Evolutionary conservation across 1,140 invertebrate genomes (phyloP).

Genomic region (Forficula auricularia): DNA sequence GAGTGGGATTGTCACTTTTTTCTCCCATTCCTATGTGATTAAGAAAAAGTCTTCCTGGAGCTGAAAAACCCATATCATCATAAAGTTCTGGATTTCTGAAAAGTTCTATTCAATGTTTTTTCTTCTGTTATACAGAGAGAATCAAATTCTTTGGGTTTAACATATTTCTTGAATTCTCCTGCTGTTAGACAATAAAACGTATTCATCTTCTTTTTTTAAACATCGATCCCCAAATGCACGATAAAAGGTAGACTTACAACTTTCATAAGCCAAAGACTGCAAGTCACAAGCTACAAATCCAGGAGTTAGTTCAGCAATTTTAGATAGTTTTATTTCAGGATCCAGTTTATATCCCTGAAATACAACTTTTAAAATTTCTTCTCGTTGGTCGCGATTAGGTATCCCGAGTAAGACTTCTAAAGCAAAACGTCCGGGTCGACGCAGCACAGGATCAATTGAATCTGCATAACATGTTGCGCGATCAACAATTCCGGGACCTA

Average conservation of each 20-base stretch:
- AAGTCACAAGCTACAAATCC: conserved; percentile 96
- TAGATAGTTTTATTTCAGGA: conserved; percentile 46
- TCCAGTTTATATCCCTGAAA: conserved; percentile 45
- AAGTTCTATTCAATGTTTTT: conserved; percentile 58
- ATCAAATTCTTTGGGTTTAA: conserved; percentile 38
- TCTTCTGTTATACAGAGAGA: conserved; percentile 46
- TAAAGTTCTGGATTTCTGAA: conserved; percentile 49
- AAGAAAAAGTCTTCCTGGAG: conserved; percentile 76
- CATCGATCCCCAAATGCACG: too few relatives aligned
- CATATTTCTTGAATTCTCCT: conserved; percentile 2
- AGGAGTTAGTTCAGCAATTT: conserved; percentile 68
- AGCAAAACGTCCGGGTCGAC: conserved; percentile 81
- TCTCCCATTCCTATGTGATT: too few relatives aligned
- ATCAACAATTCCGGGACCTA: conserved; percentile 55
- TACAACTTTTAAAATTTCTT: conserved; percentile 56
- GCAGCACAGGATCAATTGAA: conserved; percentile 76
- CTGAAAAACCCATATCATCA: conserved; percentile 52
- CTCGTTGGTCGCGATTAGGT: conserved; percentile 64
- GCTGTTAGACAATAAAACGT: too few relatives aligned
- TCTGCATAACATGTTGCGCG: conserved; percentile 92
- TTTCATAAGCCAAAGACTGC: conserved; percentile 19
- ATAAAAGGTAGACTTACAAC: too few relatives aligned
- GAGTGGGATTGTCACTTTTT: too few relatives aligned
- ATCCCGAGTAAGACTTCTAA: conserved; percentile 86
- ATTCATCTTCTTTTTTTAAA: too few relatives aligned